Percentiles rank a stretch among this genome's conserved stretches.
Evolutionary conservation across 2,113 vertebrate genomes (phyloP).

Genomic region (Phocoena phocoena): DNA sequence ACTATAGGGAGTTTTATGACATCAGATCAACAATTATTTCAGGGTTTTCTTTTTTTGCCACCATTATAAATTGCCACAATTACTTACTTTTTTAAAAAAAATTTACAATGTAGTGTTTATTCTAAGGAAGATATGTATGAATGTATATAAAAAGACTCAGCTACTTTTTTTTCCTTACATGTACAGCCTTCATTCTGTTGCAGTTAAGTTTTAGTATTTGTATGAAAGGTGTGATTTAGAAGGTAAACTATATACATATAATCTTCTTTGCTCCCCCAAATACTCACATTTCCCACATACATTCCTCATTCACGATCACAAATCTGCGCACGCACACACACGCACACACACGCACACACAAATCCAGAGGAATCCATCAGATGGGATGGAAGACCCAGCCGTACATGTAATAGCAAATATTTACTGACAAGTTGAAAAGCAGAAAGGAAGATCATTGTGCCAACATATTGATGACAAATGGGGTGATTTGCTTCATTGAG

Average conservation of each 20-base stretch:
- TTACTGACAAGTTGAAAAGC: constrained; percentile 78
- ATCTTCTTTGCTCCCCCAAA: constrained; percentile 78
- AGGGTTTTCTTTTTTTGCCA: constrained; percentile 81
- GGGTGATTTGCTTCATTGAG: constrained; percentile 81
- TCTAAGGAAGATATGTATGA: constrained; percentile 88
- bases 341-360: not conserved
- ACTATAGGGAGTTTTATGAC: constrained; percentile 97
- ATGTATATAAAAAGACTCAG: constrained; percentile 89
- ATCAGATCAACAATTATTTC: constrained; percentile 90
- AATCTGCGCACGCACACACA: constrained; percentile 15
- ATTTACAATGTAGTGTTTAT: constrained; percentile 83
- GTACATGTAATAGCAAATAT: constrained; percentile 66
- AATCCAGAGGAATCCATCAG: constrained; percentile 75
- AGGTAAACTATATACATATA: constrained; percentile 85
- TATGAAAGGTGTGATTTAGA: constrained; percentile 89
- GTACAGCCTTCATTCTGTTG: constrained; percentile 88
- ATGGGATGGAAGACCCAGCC: constrained; percentile 71
- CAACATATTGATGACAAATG: constrained; percentile 79
- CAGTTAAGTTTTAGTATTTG: constrained; percentile 88
- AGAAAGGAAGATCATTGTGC: constrained; percentile 76
- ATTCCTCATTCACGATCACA: not conserved
- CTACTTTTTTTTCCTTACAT: constrained; percentile 86
- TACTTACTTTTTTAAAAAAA: constrained; percentile 81
- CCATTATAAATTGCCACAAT: constrained; percentile 87
- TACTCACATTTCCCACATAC: constrained; percentile 29